Conservation (phyloP, 1,140 invertebrate species). For the Zaprionus kolodkinae region DNA sequence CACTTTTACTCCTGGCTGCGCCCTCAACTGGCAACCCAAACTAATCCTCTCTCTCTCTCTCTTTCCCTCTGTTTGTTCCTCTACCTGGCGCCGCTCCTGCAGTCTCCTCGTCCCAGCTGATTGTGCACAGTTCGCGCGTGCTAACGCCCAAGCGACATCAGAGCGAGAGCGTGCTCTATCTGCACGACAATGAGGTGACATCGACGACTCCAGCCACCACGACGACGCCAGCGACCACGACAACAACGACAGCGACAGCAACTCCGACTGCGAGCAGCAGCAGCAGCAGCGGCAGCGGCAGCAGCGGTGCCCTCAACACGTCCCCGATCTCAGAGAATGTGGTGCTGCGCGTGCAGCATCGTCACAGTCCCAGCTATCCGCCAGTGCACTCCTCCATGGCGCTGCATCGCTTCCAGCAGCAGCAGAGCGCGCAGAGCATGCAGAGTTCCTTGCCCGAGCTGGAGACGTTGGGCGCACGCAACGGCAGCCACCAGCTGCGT, state of each 20-base stretch:
- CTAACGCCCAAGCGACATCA: constrained; percentile 92
- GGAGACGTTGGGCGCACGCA: constrained; percentile 39
- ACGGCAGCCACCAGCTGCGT: background rate
- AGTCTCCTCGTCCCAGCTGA: constrained; percentile 86
- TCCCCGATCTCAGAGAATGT: constrained; percentile 54
- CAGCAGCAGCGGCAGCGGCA: constrained; percentile 6
- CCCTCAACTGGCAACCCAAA: constrained; percentile 17
- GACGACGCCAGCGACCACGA: constrained; percentile 2
- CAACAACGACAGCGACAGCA: constrained; percentile 4
- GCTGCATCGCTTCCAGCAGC: constrained; percentile 59
- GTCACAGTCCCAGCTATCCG: constrained; percentile 81
- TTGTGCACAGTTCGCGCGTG: constrained; percentile 92
- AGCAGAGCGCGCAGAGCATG: constrained; percentile 45
- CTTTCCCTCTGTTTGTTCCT: constrained; percentile 9
- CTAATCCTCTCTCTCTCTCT: background rate
- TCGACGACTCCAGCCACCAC: constrained; percentile 21
- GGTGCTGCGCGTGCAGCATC: constrained; percentile 64
- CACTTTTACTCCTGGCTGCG: constrained; percentile 64
- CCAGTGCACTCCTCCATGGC: constrained; percentile 71
- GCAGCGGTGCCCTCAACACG: constrained; percentile 31
- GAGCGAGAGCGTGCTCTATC: constrained; percentile 91
- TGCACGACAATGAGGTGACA: constrained; percentile 84
- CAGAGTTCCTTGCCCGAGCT: constrained; percentile 71
- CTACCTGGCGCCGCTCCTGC: constrained; percentile 18
- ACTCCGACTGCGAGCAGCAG: background rate